Base-by-base conservation (phyloP, 2,888 invertebrate species). In the Siphlonurus alternatus region DNA sequence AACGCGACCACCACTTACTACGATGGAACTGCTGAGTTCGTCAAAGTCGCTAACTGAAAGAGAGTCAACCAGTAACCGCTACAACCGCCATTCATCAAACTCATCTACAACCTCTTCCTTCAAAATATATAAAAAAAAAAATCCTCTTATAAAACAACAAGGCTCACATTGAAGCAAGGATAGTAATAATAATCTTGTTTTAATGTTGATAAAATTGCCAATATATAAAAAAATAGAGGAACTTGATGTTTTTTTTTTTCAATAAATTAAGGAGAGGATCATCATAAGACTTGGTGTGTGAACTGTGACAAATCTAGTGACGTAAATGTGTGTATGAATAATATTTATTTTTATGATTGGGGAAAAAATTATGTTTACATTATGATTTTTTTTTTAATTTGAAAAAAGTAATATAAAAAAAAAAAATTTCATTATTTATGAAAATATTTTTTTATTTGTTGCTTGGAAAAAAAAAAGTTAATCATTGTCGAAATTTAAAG, bases 11-110 rank as follows among this genome's bases (percentile, higher is more conserved):
- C 83, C 71, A 80, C 86, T 68, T 87, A 88, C 73, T 86, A 80
- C 74, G 86, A 88, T 73, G 56, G 56, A 10, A 83, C 81, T 71
- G 82, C 89, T 63, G 90, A 89, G 76, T 89, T 88, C 77, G 87
- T 90, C 73, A 90, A 89, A 80, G 87, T 87, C 76, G 83, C 87
- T 74, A 87, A 87, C 69, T 73, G 70, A 71, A 67, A 64, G 25
- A 25, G 25, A 61, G 38, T 10, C 5, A 38, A 15, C 5, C 7
- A 38, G 7, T 5, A 38, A 38, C 7, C 15, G 15, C 5, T 38
- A 15, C 5, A 38, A 10, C 15, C 38, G 38, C 38, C 38, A 38
- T 38, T 38, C 38, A 38, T 38, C 38, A 38, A 10, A 38, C 15
- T 38, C 38, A 38, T 38, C 38, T 10, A 38, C 5, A 38, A n/a